Conservation (phyloP, 2,797 vertebrate species). For the Peromyscus eremicus region DNA sequence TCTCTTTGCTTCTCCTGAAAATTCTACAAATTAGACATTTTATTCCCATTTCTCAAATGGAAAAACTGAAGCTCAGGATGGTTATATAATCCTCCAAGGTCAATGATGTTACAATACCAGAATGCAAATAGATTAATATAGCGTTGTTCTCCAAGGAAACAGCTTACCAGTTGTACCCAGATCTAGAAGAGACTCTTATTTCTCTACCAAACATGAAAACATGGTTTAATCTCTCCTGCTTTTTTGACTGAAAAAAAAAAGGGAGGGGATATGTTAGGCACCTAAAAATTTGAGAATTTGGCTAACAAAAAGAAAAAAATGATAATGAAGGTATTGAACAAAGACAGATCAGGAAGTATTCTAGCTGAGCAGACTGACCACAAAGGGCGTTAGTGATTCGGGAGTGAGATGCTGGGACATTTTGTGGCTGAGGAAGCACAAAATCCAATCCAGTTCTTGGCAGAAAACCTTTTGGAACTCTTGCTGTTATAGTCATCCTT, state of each 20-base stretch:
- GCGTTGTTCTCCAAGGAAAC: conserved; percentile 16
- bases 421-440: conserved; percentile 76
- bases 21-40: conserved; percentile 39
- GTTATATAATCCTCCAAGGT: conserved; percentile 29
- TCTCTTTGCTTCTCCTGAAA: conserved; percentile 15
- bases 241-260: not conserved
- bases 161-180: not conserved
- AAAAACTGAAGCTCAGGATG: conserved; percentile 57
- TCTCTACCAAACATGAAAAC: conserved; percentile 19
- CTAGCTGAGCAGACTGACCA: not conserved
- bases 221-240: not conserved
- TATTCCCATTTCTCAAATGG: conserved; percentile 60
- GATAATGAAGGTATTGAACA: not conserved
- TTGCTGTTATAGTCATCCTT: conserved; percentile 52
- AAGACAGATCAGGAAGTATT: conserved; percentile 9
- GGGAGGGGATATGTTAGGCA: not conserved
- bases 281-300: conserved; percentile 36
- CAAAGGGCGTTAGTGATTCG: conserved; percentile 47
- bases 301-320: conserved; percentile 36
- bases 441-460: conserved; percentile 74
- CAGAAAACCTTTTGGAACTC: conserved; percentile 70
- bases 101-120: conserved; percentile 1
- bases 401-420: conserved; percentile 62
- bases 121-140: not conserved
- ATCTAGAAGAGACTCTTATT: not conserved